Conservation (phyloP, 2,888 invertebrate genomes). For the Lasius platythorax region DNA sequence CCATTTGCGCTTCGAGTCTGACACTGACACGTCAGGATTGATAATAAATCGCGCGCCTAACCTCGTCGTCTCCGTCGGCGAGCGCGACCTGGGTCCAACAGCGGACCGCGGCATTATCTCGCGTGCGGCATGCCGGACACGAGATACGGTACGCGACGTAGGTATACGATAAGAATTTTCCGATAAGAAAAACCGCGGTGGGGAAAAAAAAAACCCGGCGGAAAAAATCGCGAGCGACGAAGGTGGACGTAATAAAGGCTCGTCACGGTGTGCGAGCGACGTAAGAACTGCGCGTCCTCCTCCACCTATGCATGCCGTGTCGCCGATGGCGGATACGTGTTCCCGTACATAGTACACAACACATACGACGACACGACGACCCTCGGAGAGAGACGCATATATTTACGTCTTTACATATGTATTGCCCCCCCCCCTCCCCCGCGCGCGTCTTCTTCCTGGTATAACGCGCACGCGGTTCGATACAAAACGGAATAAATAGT, state of each 20-base stretch:
- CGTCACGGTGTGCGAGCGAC: too few species aligned
- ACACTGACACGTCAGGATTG: slow-evolving; percentile 80
- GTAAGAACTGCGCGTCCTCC: too few species aligned
- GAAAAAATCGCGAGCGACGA: too few species aligned
- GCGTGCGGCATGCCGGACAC: neutral
- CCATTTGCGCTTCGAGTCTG: slow-evolving; percentile 81
- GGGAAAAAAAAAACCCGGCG: neutral
- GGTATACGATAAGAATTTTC: neutral
- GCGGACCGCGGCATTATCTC: slow-evolving; percentile 18
- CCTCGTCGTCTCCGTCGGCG: neutral
- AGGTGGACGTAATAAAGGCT: too few species aligned
- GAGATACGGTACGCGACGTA: neutral
- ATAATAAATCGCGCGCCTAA: slow-evolving; percentile 45
- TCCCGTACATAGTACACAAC: neutral
- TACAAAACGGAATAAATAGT: slow-evolving; percentile 11
- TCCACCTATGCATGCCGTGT: too few species aligned
- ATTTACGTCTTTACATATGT: slow-evolving; percentile 14
- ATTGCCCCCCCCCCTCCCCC: too few species aligned
- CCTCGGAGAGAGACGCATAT: neutral
- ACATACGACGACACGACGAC: neutral
- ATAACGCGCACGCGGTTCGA: slow-evolving; percentile 18
- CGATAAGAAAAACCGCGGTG: neutral
- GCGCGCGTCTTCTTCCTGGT: neutral
- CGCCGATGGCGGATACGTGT: neutral
- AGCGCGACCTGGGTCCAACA: neutral